phyloP scores from a whole-genome alignment of 2,797 vertebrate species.

The Otolemur crassicaudatus region DNA sequence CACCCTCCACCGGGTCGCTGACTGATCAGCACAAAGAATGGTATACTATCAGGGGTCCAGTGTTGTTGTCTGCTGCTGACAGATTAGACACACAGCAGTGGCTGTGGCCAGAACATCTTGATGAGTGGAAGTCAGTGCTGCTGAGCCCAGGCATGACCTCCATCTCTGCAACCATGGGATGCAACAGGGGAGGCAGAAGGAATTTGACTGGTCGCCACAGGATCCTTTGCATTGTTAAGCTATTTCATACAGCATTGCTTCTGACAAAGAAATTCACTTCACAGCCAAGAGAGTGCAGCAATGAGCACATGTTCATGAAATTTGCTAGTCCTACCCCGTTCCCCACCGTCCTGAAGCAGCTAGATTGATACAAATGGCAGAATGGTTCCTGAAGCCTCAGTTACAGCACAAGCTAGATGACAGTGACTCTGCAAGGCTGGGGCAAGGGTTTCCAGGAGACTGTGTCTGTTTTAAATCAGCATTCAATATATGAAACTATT shows the following conservation, averaged over 20 bases:
- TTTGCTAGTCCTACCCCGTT: background rate
- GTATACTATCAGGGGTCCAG: background rate
- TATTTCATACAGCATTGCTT: background rate
- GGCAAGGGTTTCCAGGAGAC: background rate
- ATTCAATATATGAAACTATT: background rate
- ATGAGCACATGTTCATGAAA: background rate
- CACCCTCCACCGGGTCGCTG: background rate
- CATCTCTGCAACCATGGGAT: background rate
- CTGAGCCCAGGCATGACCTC: too few species aligned
- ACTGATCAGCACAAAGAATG: background rate
- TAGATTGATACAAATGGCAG: background rate
- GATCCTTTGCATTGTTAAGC: background rate
- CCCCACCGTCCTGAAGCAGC: background rate
- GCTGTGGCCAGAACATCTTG: background rate
- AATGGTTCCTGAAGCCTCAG: background rate
- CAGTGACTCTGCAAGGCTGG: background rate
- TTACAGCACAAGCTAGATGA: background rate
- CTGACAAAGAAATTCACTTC: background rate
- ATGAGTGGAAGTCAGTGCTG: background rate
- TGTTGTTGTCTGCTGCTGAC: background rate
- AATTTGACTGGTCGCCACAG: background rate
- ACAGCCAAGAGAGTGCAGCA: background rate
- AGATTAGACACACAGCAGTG: background rate
- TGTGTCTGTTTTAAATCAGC: background rate
- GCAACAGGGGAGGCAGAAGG: background rate